Evolutionary conservation across 2,797 vertebrate species (phyloP).

Genomic region (Petrocephalus sullivani): DNA sequence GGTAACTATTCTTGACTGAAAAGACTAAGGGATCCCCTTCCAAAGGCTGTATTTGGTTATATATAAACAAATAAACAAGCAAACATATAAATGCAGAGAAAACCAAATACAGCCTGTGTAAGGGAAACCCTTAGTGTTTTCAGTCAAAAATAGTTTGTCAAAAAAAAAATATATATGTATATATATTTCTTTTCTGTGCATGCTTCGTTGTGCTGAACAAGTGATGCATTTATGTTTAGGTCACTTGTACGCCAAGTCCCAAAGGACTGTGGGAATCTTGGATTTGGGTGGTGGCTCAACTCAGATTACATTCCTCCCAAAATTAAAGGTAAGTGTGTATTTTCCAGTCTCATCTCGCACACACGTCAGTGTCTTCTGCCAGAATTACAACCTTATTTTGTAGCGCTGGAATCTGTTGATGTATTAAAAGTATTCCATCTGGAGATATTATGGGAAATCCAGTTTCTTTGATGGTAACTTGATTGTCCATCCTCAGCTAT

Average conservation of each 20-base stretch:
- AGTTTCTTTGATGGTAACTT: not conserved
- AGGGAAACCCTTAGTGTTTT: not conserved
- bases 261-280: conserved; percentile 83
- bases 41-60: not conserved
- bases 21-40: not conserved
- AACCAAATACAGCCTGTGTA: not conserved
- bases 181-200: not conserved
- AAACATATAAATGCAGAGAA: too few species aligned
- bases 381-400: not conserved
- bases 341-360: not conserved
- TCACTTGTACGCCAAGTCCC: conserved; percentile 79
- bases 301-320: conserved; percentile 94
- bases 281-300: conserved; percentile 96
- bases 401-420: not conserved
- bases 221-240: conserved; percentile 57
- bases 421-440: not conserved
- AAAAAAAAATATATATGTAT: not conserved
- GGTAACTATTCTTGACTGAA: not conserved
- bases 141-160: not conserved
- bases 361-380: not conserved
- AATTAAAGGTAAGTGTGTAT: conserved; percentile 70
- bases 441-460: too few species aligned
- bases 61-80: too few species aligned
- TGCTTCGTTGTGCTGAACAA: not conserved
- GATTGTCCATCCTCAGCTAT: not conserved